Evolutionary conservation across 2,888 invertebrate genomes (phyloP).

Genomic region (Harpagoxenus sublaevis): DNA sequence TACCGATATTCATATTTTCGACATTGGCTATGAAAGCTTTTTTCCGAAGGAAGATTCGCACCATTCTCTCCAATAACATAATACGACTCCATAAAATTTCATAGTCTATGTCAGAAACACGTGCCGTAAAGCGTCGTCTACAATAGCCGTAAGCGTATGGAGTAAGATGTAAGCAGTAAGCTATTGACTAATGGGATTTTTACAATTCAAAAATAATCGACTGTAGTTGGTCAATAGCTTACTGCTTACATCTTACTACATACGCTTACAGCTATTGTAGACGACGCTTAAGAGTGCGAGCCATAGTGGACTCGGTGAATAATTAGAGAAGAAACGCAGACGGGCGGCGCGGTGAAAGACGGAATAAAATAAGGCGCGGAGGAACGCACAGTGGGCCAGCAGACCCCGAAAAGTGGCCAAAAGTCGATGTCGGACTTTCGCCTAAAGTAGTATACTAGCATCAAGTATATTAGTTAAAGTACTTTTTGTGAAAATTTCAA

Average conservation of each 20-base stretch:
- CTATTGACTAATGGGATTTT: too few species aligned
- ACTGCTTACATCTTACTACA: too few species aligned
- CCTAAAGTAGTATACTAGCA: too few species aligned
- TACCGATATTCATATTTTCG: background rate
- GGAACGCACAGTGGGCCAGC: background rate
- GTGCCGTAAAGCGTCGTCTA: background rate
- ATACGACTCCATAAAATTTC: slow-evolving; percentile 4
- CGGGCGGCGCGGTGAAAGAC: slow-evolving; percentile 19
- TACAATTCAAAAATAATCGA: too few species aligned
- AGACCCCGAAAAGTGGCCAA: too few species aligned
- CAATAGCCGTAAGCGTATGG: too few species aligned
- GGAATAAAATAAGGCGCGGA: slow-evolving; percentile 10
- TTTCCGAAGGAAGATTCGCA: background rate
- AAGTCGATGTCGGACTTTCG: too few species aligned
- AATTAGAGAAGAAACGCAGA: slow-evolving; percentile 65
- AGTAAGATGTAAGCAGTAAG: too few species aligned
- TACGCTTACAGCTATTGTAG: too few species aligned
- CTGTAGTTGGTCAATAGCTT: too few species aligned
- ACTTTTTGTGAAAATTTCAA: too few species aligned
- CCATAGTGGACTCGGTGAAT: slow-evolving; percentile 57
- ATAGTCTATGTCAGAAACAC: slow-evolving; percentile 21
- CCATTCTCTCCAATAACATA: background rate
- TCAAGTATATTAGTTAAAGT: too few species aligned
- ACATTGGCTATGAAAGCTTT: background rate
- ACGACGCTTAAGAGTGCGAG: slow-evolving; percentile 19